These are phyloP conservation scores for Pygoscelis antarcticus DNA, from an alignment of 2,113 vertebrate genomes.

Conservation along the genomic window DNA sequence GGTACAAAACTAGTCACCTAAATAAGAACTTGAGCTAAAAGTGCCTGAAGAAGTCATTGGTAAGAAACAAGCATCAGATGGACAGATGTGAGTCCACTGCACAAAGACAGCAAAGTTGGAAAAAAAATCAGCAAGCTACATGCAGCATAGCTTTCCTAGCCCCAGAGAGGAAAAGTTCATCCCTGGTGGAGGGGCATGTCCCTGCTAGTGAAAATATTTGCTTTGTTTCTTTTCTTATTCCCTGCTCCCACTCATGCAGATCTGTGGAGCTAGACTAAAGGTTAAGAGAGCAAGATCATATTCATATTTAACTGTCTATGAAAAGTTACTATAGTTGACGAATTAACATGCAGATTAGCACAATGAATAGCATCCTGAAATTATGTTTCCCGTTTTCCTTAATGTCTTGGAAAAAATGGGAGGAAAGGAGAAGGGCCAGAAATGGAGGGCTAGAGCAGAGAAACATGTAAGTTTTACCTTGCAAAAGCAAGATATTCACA, in stretches of 20 bases:
- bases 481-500: neutral
- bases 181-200: neutral
- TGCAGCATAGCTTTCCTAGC: neutral
- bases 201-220: neutral
- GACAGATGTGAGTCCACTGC: neutral
- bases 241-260: neutral
- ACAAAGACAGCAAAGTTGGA: neutral
- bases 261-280: neutral
- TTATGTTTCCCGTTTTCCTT: neutral
- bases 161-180: neutral
- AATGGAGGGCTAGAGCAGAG: neutral
- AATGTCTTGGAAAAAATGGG: neutral
- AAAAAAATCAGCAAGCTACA: neutral
- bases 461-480: neutral
- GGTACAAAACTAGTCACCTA: neutral
- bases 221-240: neutral
- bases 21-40: neutral
- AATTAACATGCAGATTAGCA: neutral
- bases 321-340: neutral
- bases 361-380: neutral
- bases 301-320: neutral
- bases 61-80: neutral
- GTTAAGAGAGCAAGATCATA: neutral
- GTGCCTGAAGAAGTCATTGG: neutral
- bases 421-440: neutral